phyloP scores from a whole-genome alignment of 1,140 invertebrate species.

The Drosophila repleta region DNA sequence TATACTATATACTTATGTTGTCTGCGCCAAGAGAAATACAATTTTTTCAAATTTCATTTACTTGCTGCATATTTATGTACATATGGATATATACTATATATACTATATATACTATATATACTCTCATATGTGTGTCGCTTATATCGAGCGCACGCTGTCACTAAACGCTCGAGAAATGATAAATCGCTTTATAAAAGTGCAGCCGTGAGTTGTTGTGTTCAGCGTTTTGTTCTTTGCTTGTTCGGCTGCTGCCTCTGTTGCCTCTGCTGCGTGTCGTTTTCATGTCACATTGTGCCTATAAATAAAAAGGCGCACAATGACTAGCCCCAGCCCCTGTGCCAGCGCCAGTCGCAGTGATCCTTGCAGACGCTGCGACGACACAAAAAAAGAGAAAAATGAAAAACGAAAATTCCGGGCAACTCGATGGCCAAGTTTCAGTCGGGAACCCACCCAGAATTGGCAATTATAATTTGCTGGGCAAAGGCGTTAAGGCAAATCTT shows the following conservation, averaged over 20 bases:
- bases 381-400: no score
- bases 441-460: constrained; percentile 70
- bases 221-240: constrained; percentile 40
- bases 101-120: neutral
- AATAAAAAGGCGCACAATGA: constrained; percentile 32
- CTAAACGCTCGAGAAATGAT: constrained; percentile 79
- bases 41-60: constrained; percentile 47
- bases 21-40: constrained; percentile 44
- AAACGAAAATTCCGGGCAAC: constrained; percentile 13
- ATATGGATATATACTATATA: neutral
- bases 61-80: neutral
- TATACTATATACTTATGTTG: constrained; percentile 24
- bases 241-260: constrained; percentile 23
- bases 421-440: neutral
- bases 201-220: constrained; percentile 58
- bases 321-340: constrained; percentile 6
- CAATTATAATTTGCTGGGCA: constrained; percentile 70
- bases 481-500: constrained; percentile 57
- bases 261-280: constrained; percentile 50
- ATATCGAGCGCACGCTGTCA: constrained; percentile 74
- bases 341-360: constrained; percentile 44
- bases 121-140: constrained; percentile 37
- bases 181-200: constrained; percentile 83
- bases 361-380: constrained; percentile 70
- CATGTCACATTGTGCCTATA: constrained; percentile 56